These are phyloP conservation scores for Drosophila auraria DNA, from an alignment of 1,140 invertebrate genomes.

Conservation along the genomic window DNA sequence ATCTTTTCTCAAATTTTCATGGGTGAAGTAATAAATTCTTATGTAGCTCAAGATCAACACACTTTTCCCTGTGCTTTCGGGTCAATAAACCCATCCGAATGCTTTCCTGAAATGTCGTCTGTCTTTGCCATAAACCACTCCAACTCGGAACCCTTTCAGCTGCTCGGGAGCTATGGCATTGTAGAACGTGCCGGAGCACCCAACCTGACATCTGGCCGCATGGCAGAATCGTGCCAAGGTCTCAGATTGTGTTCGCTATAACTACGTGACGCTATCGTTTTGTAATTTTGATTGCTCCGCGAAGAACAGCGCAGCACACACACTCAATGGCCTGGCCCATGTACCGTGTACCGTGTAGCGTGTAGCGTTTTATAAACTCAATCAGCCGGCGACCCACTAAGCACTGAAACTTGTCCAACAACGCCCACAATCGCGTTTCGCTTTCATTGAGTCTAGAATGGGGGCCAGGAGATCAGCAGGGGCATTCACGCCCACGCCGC, in stretches of 20 bases:
- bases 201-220: constrained; percentile 52
- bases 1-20: background rate
- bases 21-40: background rate
- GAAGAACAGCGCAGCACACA: constrained; percentile 30
- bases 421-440: constrained; percentile 48
- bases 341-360: constrained; percentile 12
- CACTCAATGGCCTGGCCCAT: constrained; percentile 16
- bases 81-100: constrained; percentile 39
- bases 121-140: constrained; percentile 29
- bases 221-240: constrained; percentile 80
- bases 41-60: background rate
- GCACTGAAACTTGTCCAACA: constrained; percentile 54
- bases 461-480: constrained; percentile 30
- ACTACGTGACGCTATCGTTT: constrained; percentile 76
- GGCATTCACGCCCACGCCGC: constrained; percentile 32
- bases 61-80: background rate
- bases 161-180: constrained; percentile 23
- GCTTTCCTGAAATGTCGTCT: constrained; percentile 12
- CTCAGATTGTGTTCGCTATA: constrained; percentile 74
- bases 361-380: constrained; percentile 34
- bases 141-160: constrained; percentile 41
- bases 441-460: constrained; percentile 37
- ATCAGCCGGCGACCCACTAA: constrained; percentile 65
- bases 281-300: constrained; percentile 59
- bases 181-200: constrained; percentile 51